phyloP scores from a whole-genome alignment of 2,113 vertebrate species.

The Pollachius pollachius region DNA sequence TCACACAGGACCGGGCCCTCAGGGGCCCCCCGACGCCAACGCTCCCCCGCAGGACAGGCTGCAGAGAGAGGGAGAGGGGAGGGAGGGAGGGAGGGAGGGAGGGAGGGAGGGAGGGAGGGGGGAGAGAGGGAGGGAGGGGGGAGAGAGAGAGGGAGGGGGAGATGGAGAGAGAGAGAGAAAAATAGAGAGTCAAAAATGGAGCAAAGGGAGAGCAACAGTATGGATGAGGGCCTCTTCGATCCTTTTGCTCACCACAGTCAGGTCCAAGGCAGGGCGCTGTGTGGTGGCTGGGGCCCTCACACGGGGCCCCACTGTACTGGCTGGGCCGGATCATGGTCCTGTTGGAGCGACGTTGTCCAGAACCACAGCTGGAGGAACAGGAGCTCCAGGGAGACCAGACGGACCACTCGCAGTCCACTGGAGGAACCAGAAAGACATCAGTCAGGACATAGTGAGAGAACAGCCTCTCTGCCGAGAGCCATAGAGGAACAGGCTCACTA shows the following conservation, averaged over 20 bases:
- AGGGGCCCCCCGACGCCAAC: constrained; percentile 62
- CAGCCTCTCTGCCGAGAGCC: too few species aligned
- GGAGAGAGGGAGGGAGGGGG: not conserved
- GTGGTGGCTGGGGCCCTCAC: constrained; percentile 50
- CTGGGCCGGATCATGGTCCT: constrained; percentile 44
- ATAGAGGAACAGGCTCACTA: too few species aligned
- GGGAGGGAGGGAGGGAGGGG: too few species aligned
- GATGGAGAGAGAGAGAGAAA: not conserved
- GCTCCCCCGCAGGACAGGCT: constrained; percentile 80
- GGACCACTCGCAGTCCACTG: constrained; percentile 77
- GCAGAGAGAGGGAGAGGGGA: not conserved
- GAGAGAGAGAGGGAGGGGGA: not conserved
- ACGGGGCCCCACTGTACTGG: constrained; percentile 64
- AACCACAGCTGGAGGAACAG: constrained; percentile 75
- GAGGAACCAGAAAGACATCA: not conserved
- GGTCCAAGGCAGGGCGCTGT: constrained; percentile 42
- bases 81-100: too few species aligned
- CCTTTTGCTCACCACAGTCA: constrained; percentile 65
- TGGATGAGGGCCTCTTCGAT: not conserved
- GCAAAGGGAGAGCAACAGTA: not conserved
- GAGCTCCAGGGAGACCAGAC: constrained; percentile 74
- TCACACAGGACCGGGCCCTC: constrained; percentile 65
- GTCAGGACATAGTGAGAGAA: not conserved
- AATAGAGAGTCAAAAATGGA: not conserved
- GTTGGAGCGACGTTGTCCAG: constrained; percentile 59